phyloP scores from a whole-genome alignment of 2,888 invertebrate genomes.

The Ashinkailepas kermadecensis region DNA sequence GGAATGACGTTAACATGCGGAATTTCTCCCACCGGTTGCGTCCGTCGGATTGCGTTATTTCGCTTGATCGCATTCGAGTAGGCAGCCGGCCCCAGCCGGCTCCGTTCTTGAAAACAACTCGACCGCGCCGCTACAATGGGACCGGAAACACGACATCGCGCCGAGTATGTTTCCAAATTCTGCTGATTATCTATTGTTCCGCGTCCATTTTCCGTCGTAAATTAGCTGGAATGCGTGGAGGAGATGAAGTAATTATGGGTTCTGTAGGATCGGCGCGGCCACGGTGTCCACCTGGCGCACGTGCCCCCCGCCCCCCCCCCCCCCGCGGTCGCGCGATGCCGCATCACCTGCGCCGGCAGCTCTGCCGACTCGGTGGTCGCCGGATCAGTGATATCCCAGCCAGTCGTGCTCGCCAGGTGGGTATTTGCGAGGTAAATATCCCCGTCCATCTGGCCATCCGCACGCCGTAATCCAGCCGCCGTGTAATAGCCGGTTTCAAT shows the following conservation, averaged over 20 bases:
- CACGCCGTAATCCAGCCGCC: neutral
- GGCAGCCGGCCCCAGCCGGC: neutral
- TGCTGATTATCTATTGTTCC: conserved; percentile 12
- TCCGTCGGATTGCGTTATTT: neutral
- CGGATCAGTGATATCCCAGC: neutral
- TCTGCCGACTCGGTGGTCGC: neutral
- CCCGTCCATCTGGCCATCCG: neutral
- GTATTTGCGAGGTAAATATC: neutral
- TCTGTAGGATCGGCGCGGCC: neutral
- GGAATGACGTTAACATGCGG: conserved; percentile 15
- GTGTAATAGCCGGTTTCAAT: neutral
- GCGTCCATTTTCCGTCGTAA: conserved; percentile 14
- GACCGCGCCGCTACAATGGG: neutral
- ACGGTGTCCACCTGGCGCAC: conserved; percentile 3
- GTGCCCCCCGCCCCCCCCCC: neutral
- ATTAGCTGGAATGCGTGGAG: conserved; percentile 6
- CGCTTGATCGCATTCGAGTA: neutral
- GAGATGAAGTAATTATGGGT: conserved; percentile 12
- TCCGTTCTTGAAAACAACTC: neutral
- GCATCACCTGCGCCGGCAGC: neutral
- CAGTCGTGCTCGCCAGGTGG: neutral
- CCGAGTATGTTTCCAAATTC: conserved; percentile 2
- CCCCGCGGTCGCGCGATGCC: neutral
- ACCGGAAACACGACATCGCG: neutral
- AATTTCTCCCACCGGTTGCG: neutral